Evolutionary conservation across 23 tunicate genomes (phyloP), one percentile per base, ranked within the genome.

Genomic region (Trididemnum nubilum): DNA sequence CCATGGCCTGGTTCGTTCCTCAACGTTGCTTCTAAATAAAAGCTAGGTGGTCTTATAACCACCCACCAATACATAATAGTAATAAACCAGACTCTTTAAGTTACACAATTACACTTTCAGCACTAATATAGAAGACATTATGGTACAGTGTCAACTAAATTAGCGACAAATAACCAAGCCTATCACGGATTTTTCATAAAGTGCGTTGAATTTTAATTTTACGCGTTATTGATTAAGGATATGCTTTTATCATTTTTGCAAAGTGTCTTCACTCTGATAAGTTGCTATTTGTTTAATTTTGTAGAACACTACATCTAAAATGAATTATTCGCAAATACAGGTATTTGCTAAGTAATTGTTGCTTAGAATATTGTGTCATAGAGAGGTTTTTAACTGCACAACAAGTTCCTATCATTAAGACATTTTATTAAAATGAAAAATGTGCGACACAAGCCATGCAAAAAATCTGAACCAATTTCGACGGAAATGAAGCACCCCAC

Each of bases 361-460:
- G 69, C 69, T 63, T 63, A 63, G 28, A 23, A 63, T 63, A 63
- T 63, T 63, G 69, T 15, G 69, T 63, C 69, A 15, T 63, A 28
- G 69, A 63, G 69, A 7, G 28, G 69, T 23, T 63, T 63, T 63
- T 23, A 63, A 63, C 69, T 63, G 69, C 69, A 15, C 69, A 63
- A 63, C 7, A 18, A 49, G 57, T 49, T 63, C 28, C 23, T 63
- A 18, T 63, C 23, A 28, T 63, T 63, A 18, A 23, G 69, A 63
- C 27, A 63, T 63, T 63, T 63, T 63, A 63, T 28, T 4, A 63
- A 63, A 63, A 63, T 63, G 69, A 28, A 63, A 28, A 19, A 63
- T 63, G 69, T 63, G 69, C 28, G 27, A 15, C 28, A 28, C 27
- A 63, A 63, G 27, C 69, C 24, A 23, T 15, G 69, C 69, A 18